Evolutionary conservation across 2,797 vertebrate genomes (phyloP), one percentile per base, ranked within the genome.

Genomic region (Melanotaenia nigrans): DNA sequence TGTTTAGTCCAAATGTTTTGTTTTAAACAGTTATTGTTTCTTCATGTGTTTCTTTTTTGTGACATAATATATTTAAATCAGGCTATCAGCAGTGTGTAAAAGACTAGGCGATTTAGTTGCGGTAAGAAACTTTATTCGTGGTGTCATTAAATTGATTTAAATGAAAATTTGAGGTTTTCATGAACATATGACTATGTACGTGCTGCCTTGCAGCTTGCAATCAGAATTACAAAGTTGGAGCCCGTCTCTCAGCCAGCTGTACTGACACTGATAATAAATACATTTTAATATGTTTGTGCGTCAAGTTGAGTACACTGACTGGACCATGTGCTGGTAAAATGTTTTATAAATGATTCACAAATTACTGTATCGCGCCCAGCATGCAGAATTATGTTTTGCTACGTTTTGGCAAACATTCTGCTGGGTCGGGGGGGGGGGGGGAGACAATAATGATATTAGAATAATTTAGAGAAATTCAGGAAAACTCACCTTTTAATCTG

Each of bases 11-110:
- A 36, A 28, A 28, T 38, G 5, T 83, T 75, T 69, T 77, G 33
- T 88, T 89, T 90, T 81, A 67, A 77, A 67, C 22, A 13, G 25
- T 84, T 87, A 61, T 71, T 65, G 51, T 78, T 77, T 55, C 8
- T 70, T 75, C 25, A 12, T 81, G 63, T 80, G 55, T 66, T 36
- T 62, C 56, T 61, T 81, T 77, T 75, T 32, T 47, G 40, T 81
- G 55, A 49, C 42, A 54, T 47, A 13, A 6, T 76, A 38, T 59
- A n/a, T 78, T 76, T 60, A 64, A 70, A 49, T 80, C 61, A 71
- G 70, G 22, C 60, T 60, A 45, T 73, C 38, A 54, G 32, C 79
- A 65, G 73, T 75, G 33, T 72, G 49, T 64, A 60, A 75, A 47
- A 75, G 51, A 70, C 35, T 84, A 83, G 38, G 75, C 62, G 11